These are phyloP conservation scores for Leucophenga varia DNA, from an alignment of 1,140 invertebrate species.

Conservation along the genomic window DNA sequence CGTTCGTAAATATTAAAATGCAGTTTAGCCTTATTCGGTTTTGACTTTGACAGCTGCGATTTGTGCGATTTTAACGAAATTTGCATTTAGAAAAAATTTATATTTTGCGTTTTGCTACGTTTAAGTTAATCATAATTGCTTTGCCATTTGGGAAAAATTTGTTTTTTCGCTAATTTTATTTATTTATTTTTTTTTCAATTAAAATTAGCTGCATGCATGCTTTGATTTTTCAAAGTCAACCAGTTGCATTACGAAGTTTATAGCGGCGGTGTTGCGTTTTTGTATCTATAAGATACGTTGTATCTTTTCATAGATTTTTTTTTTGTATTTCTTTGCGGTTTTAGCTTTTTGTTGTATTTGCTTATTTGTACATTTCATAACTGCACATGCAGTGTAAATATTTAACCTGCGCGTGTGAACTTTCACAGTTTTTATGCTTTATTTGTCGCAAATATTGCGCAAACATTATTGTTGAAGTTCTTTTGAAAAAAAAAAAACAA, in stretches of 20 bases:
- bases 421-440: slow-evolving; percentile 55
- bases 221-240: slow-evolving; percentile 14
- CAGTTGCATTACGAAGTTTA: slow-evolving; percentile 27
- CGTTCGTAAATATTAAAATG: slow-evolving; percentile 29
- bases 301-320: slow-evolving; percentile 1
- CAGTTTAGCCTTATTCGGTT: slow-evolving; percentile 42
- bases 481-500: no score
- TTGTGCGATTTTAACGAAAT: slow-evolving; percentile 7
- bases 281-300: slow-evolving; percentile 5
- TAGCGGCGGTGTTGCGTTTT: slow-evolving; percentile 2
- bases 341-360: slow-evolving; percentile 20
- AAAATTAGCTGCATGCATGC: slow-evolving; percentile 11
- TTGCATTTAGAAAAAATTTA: slow-evolving; percentile 14
- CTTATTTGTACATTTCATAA: no score
- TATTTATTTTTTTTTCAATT: background rate
- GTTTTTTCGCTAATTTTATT: slow-evolving; percentile 1
- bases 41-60: slow-evolving; percentile 3
- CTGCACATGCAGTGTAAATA: slow-evolving; percentile 45
- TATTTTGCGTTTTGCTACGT: slow-evolving; percentile 29
- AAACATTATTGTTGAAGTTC: slow-evolving; percentile 25
- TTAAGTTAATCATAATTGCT: slow-evolving; percentile 23
- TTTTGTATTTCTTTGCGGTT: slow-evolving; percentile 6
- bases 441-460: slow-evolving; percentile 54
- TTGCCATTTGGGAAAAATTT: slow-evolving; percentile 25
- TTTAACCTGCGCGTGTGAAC: slow-evolving; percentile 52